Evolutionary conservation across 1,140 invertebrate species (phyloP).

Genomic region (Drosophila simulans): DNA sequence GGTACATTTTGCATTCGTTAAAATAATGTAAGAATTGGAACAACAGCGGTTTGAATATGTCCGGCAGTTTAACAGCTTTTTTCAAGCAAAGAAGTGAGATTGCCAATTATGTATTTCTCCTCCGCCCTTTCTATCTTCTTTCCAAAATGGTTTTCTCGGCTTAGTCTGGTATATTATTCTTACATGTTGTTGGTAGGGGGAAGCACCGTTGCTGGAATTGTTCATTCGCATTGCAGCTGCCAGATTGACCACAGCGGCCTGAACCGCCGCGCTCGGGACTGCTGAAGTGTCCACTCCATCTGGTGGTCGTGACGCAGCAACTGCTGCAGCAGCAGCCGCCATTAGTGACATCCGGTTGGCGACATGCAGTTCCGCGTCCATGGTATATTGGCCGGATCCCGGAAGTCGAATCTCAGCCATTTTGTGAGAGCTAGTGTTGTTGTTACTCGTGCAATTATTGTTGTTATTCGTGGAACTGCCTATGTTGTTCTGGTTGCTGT

Average conservation of each 20-base stretch:
- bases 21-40: too few species aligned
- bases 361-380: conserved; percentile 87
- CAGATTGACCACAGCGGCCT: conserved; percentile 91
- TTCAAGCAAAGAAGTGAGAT: too few species aligned
- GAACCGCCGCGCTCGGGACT: conserved; percentile 86
- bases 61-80: too few species aligned
- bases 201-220: conserved; percentile 43
- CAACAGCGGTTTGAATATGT: too few species aligned
- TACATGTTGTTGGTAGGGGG: conserved; percentile 45
- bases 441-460: conserved; percentile 50
- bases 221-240: conserved; percentile 92
- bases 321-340: conserved; percentile 88
- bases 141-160: too few species aligned
- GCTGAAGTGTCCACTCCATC: conserved; percentile 84
- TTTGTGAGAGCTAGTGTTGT: conserved; percentile 57
- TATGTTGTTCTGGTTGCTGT: conserved; percentile 70
- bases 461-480: conserved; percentile 51
- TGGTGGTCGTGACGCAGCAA: conserved; percentile 87
- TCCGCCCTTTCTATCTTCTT: too few species aligned
- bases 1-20: too few species aligned
- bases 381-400: conserved; percentile 88
- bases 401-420: conserved; percentile 72
- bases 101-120: too few species aligned
- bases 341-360: conserved; percentile 91
- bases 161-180: neutral